Conservation (phyloP, 2,113 vertebrate genomes). For the Bambusicola thoracicus region DNA sequence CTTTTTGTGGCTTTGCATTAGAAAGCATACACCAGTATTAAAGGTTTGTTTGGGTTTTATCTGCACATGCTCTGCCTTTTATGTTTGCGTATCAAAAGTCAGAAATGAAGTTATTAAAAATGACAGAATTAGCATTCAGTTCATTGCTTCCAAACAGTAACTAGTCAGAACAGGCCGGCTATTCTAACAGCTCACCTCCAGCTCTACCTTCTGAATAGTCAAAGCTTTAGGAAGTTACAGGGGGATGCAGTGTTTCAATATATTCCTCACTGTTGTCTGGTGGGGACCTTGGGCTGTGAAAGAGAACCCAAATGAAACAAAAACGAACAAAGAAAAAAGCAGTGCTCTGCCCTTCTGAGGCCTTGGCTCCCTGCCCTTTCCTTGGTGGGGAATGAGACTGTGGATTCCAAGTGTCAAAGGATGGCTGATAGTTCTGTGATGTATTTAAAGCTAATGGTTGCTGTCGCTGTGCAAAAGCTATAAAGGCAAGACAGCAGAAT, state of each 20-base stretch:
- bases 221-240: neutral
- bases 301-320: neutral
- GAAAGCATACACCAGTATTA: neutral
- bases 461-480: neutral
- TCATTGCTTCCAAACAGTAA: neutral
- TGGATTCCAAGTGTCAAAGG: neutral
- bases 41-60: neutral
- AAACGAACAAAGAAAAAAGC: neutral
- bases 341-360: neutral
- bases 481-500: neutral
- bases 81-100: neutral
- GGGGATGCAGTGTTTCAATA: neutral
- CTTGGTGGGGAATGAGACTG: neutral
- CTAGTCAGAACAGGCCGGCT: neutral
- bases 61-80: neutral
- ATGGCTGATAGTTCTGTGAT: neutral
- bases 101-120: neutral
- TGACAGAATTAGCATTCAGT: neutral
- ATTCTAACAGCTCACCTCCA: neutral
- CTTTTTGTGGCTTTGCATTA: neutral
- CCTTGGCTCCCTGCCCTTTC: neutral
- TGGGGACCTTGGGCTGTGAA: neutral
- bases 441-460: neutral
- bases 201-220: neutral
- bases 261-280: neutral